Base-by-base conservation (phyloP, 2,888 invertebrate genomes). In the Bhutanitis thaidina region DNA sequence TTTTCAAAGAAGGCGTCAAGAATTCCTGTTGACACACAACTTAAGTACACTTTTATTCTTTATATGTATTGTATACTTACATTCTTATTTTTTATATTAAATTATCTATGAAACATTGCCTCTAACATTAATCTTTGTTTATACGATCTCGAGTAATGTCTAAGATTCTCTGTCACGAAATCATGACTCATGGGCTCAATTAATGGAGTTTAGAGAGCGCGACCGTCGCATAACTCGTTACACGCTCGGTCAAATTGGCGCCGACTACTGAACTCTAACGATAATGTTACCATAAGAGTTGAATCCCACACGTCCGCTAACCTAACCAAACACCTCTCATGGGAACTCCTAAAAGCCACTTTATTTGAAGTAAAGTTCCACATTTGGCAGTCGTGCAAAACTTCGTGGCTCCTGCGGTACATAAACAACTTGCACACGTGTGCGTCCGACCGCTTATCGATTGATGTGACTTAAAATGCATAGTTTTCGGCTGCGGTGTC, bases 361-460 rank as follows among this genome's bases (percentile, higher is more conserved):
- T 74, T 74, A 71, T 70, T 67, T 67, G 67, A 67, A 72, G 70
- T 73, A 67, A 68, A 62, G 71, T 73, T 73, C 63, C 72, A 74
- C 72, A 77, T 81, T 87, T 88, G 87, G 87, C 83, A 84, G 74
- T 76, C 73, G 75, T 75, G 73, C 85, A 80, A 79, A 80, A 84
- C 77, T 74, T 73, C 65, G 84, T 67, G 86, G 89, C 79, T 82
- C 81, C 81, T 85, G 86, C 66, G 85, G 84, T 66, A 69, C 86
- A 88, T 88, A 87, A 88, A 88, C 87, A 84, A 86, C 74, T 70
- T 74, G 71, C 82, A 77, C 82, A 77, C 77, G 79, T 80, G 81
- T 70, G 77, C 71, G 68, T 67, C 74, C 69, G 68, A 79, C 82
- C 84, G 74, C 84, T 65, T 75, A 83, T 83, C 83, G 83, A 88